A percentile compares a stretch with the other conserved stretches of the same genome.
Evolutionary conservation across 2,797 vertebrate species (phyloP).

Genomic region (Agapornis canus): DNA sequence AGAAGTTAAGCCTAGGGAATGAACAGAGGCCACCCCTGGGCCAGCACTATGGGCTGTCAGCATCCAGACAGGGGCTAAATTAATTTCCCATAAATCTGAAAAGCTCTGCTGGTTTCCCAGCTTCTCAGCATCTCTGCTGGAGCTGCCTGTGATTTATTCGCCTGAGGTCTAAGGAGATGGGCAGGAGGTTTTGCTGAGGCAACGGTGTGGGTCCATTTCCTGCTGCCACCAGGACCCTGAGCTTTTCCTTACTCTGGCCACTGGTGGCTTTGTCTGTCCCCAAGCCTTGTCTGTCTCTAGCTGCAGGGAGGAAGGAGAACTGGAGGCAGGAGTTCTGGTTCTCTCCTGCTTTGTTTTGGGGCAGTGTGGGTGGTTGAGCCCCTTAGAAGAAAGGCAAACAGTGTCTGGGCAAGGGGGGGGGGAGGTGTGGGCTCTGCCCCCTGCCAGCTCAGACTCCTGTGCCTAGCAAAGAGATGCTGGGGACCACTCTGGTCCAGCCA

Average conservation of each 20-base stretch:
- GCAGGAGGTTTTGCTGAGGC: neutral
- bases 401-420: neutral
- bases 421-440: neutral
- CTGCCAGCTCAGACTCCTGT: accelerated
- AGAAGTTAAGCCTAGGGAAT: neutral
- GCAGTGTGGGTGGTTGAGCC: neutral
- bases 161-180: neutral
- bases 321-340: neutral
- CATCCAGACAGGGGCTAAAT: neutral
- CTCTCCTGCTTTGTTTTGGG: neutral
- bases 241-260: neutral
- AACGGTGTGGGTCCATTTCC: neutral
- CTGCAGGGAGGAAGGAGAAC: neutral
- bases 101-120: neutral
- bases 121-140: neutral
- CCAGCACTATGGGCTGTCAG: neutral
- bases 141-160: neutral
- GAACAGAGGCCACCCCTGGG: neutral
- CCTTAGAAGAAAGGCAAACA: neutral
- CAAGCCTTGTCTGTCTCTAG: neutral
- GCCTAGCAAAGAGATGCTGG: neutral
- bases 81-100: neutral
- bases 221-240: neutral
- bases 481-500: neutral
- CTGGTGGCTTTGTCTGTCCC: neutral